Evolutionary conservation across 2,888 invertebrate species (phyloP).

Genomic region (Calameuta idolon): DNA sequence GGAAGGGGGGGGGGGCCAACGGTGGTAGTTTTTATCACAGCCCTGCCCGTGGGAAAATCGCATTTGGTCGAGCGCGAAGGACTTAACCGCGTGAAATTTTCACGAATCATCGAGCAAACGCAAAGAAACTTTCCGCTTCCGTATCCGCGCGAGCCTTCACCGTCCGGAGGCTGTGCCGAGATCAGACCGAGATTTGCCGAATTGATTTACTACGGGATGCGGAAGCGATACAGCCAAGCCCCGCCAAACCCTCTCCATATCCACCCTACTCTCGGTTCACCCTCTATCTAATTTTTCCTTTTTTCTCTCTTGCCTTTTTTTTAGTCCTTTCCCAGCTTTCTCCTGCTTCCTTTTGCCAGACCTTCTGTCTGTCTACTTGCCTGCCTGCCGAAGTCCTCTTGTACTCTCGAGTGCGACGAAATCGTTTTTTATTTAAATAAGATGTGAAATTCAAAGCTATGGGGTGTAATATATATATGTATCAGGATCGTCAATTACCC

Average conservation of each 20-base stretch:
- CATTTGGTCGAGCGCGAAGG: too few species aligned
- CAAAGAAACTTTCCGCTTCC: conserved; percentile 14
- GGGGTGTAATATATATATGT: too few species aligned
- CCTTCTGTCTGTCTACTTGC: too few species aligned
- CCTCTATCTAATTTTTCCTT: conserved; percentile 6
- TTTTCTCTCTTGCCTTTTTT: neutral
- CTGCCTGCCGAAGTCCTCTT: neutral
- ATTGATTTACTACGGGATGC: conserved; percentile 1
- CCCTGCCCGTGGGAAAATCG: too few species aligned
- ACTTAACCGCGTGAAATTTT: conserved; percentile 25
- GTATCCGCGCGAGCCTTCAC: conserved; percentile 3
- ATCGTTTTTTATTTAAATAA: too few species aligned
- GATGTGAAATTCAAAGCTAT: too few species aligned
- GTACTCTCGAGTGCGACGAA: conserved; percentile 1
- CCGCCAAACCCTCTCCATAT: neutral
- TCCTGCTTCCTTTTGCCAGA: too few species aligned
- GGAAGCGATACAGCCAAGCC: conserved; percentile 1
- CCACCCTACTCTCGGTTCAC: neutral
- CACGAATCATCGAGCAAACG: conserved; percentile 22
- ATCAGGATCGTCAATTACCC: too few species aligned
- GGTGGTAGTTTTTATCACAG: neutral
- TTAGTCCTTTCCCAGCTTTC: too few species aligned
- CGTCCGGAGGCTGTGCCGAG: neutral
- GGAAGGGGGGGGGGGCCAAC: too few species aligned
- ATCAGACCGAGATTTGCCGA: neutral